Base-by-base conservation (phyloP, 2,113 vertebrate genomes). In the Osmerus mordax region DNA sequence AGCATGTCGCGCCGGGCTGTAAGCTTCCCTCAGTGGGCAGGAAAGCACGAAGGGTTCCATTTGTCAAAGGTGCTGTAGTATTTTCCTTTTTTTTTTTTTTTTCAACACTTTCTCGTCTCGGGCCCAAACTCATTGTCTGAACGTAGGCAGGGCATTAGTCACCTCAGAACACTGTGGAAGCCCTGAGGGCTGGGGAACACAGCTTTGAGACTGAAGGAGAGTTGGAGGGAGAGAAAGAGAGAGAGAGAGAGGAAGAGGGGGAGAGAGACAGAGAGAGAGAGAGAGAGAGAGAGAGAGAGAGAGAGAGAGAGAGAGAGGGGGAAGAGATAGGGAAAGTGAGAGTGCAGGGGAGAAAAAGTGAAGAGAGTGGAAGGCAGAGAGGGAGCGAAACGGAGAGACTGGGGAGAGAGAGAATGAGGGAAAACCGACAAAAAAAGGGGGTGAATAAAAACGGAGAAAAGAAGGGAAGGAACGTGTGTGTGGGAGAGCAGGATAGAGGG, bases 61-160 rank as follows among this genome's bases (percentile, higher is more conserved):
- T 98, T 97, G 94, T 98, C 95, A 97, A 90, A 92, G 90, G 93
- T 94, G 87, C 89, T 78, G 85, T 87, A 81, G 88, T 90, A 91
- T 90, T 91, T 88, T 91, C 92, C 92, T 93, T 89, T 88, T 89
- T 92, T 90, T 91, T 87, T 91, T 92, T 92, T 94, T 89, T 88
- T 89, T 23, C 52, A 25, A 86, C 85, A 83, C 86, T 90, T 90
- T 87, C 86, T 81, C 86, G 72, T 85, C 86, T 88, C 78, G 80
- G 81, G 81, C 89, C 92, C 92, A 93, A 93, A 96, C 93, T 96
- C 96, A 95, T 97, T 97, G 96, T 96, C 95, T 92, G 84, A 87
- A 87, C 89, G 51, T 77, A 90, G 94, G 93, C 93, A 93, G 87
- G 93, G 94, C 95, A 97, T 98, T 96, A 97, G 94, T 99, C 94